Percentiles rank a stretch among this genome's conserved stretches.
Conservation (phyloP, 2,113 vertebrate genomes). For the Junco hyemalis region DNA sequence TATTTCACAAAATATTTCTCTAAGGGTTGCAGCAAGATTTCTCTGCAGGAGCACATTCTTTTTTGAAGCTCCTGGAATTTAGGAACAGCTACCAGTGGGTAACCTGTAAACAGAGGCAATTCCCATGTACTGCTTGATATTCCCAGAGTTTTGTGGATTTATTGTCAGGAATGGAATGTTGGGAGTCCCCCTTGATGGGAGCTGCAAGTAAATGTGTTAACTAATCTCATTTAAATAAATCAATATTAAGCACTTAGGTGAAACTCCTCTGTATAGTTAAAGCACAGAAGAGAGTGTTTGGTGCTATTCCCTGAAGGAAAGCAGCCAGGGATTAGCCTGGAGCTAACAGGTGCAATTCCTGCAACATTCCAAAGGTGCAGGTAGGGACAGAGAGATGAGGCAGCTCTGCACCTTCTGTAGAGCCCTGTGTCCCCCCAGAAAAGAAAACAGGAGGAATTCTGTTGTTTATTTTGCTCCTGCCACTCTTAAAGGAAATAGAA, state of each 20-base stretch:
- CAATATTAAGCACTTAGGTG: not conserved
- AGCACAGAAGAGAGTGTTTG: not conserved
- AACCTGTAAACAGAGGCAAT: not conserved
- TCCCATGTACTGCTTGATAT: not conserved
- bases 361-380: not conserved
- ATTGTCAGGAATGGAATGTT: not conserved
- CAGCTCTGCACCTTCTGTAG: not conserved
- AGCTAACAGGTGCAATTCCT: not conserved
- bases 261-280: not conserved
- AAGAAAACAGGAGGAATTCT: not conserved
- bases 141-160: not conserved
- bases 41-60: not conserved
- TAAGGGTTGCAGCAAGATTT: not conserved
- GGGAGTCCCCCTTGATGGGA: not conserved
- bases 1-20: not conserved
- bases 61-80: not conserved
- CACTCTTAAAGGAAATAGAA: not conserved
- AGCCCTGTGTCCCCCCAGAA: not conserved
- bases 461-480: not conserved
- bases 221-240: constrained; percentile 19
- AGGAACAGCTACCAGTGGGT: not conserved
- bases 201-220: not conserved
- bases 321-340: not conserved
- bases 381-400: not conserved
- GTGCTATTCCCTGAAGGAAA: not conserved